Evolutionary conservation across 2,888 invertebrate genomes (phyloP).

Genomic region (Clostera curtula): DNA sequence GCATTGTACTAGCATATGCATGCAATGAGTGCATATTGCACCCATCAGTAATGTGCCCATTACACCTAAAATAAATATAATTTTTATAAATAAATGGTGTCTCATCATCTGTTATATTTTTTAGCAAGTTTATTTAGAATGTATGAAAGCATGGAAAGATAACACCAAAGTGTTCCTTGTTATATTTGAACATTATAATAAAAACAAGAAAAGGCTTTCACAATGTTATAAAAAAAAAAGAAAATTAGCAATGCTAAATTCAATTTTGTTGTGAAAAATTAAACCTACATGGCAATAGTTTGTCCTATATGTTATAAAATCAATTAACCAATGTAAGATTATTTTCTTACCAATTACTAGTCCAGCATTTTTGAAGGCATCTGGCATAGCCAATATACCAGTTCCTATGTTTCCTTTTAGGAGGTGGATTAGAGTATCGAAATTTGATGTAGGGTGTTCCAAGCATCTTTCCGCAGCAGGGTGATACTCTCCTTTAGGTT

Average conservation of each 20-base stretch:
- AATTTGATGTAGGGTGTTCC: slow-evolving; percentile 87
- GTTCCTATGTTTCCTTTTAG: slow-evolving; percentile 89
- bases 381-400: slow-evolving; percentile 97
- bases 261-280: too few species aligned
- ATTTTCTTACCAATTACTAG: slow-evolving; percentile 80
- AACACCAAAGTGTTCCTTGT: too few species aligned
- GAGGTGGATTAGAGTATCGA: slow-evolving; percentile 83
- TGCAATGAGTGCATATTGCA: slow-evolving; percentile 93
- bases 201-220: too few species aligned
- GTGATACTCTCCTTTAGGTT: slow-evolving; percentile 55
- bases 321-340: background rate
- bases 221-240: too few species aligned
- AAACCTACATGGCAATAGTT: too few species aligned
- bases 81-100: too few species aligned
- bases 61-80: too few species aligned
- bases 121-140: too few species aligned
- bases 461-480: slow-evolving; percentile 80
- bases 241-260: too few species aligned
- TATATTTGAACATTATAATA: too few species aligned
- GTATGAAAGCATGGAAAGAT: too few species aligned
- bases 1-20: slow-evolving; percentile 87
- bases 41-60: slow-evolving; percentile 89
- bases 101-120: too few species aligned
- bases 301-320: background rate
- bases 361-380: slow-evolving; percentile 94